Evolutionary conservation across 2,113 vertebrate species (phyloP).

Genomic region (Verasper variegatus): DNA sequence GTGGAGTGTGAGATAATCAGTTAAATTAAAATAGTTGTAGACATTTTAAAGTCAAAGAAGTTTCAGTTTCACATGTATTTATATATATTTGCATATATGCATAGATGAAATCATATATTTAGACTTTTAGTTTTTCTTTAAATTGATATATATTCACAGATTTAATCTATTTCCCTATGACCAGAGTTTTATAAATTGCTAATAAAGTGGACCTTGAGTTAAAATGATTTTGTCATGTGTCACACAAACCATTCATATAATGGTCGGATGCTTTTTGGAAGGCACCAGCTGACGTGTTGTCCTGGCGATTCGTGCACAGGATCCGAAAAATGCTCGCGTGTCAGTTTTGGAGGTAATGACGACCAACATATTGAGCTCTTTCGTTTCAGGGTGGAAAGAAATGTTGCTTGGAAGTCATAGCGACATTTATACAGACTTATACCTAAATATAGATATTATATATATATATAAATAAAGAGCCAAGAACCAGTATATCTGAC

Average conservation of each 20-base stretch:
- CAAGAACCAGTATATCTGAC: too few species aligned
- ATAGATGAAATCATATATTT: not conserved
- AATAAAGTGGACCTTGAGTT: too few species aligned
- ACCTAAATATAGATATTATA: not conserved
- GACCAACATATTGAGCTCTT: too few species aligned
- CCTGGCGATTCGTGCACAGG: not conserved
- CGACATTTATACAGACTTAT: too few species aligned
- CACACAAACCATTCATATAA: not conserved
- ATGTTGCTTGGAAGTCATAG: too few species aligned
- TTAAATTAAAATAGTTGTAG: too few species aligned
- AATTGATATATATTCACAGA: not conserved
- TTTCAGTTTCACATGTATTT: not conserved
- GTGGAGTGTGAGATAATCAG: too few species aligned
- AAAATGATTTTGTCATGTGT: not conserved
- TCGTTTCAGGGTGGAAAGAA: too few species aligned
- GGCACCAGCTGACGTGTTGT: not conserved
- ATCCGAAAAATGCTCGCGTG: too few species aligned
- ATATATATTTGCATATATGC: not conserved
- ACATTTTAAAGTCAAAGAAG: too few species aligned
- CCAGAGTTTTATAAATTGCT: too few species aligned
- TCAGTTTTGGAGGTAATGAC: too few species aligned
- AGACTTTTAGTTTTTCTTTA: not conserved
- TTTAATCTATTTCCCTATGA: not conserved
- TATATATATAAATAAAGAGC: not conserved
- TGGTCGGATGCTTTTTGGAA: not conserved